A percentile compares a stretch with the other conserved stretches of the same genome.
These are phyloP conservation scores for Progne subis DNA, from an alignment of 2,113 vertebrate genomes.

Conservation along the genomic window DNA sequence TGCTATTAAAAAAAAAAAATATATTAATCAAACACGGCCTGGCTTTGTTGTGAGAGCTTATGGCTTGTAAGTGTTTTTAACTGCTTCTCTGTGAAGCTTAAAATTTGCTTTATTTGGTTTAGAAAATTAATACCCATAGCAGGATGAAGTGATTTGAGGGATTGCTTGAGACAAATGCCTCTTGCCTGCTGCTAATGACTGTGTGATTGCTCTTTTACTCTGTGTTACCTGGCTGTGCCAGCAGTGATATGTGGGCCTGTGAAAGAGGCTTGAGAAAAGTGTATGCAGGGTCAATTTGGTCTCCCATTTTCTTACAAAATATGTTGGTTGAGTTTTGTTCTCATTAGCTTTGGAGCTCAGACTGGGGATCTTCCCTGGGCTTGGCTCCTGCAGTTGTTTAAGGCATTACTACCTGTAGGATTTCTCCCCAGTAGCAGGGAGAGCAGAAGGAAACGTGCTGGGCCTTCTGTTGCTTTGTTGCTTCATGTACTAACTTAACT, in stretches of 20 bases:
- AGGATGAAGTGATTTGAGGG: neutral
- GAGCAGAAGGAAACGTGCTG: neutral
- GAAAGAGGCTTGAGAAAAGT: neutral
- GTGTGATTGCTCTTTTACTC: neutral
- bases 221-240: neutral
- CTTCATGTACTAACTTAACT: neutral
- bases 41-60: neutral
- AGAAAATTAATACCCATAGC: neutral
- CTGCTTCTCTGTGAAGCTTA: neutral
- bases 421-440: neutral
- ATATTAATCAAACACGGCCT: neutral
- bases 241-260: neutral
- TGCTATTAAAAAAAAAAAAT: neutral
- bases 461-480: neutral
- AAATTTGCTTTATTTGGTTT: slow-evolving; percentile 3
- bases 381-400: neutral
- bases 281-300: neutral
- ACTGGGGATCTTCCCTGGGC: neutral
- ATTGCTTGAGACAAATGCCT: neutral
- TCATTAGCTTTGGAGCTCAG: neutral
- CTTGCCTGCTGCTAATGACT: neutral
- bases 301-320: neutral
- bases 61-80: slow-evolving; percentile 1
- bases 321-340: neutral
- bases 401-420: neutral